Evolutionary conservation across 1,140 invertebrate species (phyloP), one percentile per base, ranked within the genome.

Genomic region (Orussus abietinus): DNA sequence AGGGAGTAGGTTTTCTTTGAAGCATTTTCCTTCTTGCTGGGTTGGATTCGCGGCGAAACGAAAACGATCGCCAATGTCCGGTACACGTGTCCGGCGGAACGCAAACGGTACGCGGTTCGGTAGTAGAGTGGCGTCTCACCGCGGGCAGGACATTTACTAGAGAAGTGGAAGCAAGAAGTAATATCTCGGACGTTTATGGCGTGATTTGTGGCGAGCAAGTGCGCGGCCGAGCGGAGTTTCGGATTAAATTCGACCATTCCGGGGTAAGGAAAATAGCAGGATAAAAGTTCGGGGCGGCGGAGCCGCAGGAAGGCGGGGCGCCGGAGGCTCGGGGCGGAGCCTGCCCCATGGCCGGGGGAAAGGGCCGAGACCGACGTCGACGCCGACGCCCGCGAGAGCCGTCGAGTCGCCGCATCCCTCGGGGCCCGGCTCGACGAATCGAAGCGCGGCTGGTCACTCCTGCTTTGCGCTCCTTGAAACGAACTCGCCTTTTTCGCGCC

Each of bases 171-270:
- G 38, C 26, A 39, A 22, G 17, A 36, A 29, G n/a, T 12, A 13
- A 15, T 13, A 57, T 62, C 49, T 47, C 47, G 52, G 54, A 66
- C 66, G 65, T 69, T 71, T 69, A 71, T 57, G 65, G 55, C 59
- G 66, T 70, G 67, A 70, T 70, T 70, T 69, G 67, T 64, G 67
- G 67, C 49, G 46, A 61, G 15, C 52, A n/a, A n/a, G n/a, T n/a
- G n/a, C n/a, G n/a, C 55, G 57, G 31, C 55, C 55, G 58, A 62
- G 47, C 48, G 51, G 58, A 66, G 63, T 66, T 66, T 47, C 45
- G 60, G 66, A 70, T 70, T 69, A 70, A 70, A 70, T 70, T 66
- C 53, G 56, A 58, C 58, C 62, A 59, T 68, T 70, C 57, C 51
- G 57, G 59, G 58, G 18, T 60, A 65, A 59, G 59, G 62, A 60